Conservation (phyloP, 2,797 vertebrate species). For the Lepus townsendii region DNA sequence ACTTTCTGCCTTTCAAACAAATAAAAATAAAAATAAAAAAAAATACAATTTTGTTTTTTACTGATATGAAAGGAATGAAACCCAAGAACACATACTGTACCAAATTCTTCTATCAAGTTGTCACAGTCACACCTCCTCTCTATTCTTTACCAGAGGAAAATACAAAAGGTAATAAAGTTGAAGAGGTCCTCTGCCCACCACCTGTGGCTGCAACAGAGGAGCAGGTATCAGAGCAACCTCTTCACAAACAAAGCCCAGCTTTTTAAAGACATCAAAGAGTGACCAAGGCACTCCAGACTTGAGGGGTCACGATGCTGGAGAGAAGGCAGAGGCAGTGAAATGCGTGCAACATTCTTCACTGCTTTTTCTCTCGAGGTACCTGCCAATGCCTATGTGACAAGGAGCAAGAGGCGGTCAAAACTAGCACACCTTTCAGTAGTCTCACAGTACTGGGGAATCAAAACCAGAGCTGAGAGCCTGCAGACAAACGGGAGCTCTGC, state of each 20-base stretch:
- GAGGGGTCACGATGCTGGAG: not conserved
- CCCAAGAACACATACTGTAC: not conserved
- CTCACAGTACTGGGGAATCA: not conserved
- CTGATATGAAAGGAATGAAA: not conserved
- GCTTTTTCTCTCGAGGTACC: not conserved
- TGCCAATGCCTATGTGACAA: not conserved
- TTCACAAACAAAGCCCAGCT: not conserved
- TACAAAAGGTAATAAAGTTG: not conserved
- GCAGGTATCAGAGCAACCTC: not conserved
- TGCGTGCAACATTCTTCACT: not conserved
- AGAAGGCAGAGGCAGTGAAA: not conserved
- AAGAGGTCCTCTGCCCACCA: not conserved
- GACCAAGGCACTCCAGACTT: not conserved
- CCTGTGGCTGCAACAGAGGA: not conserved
- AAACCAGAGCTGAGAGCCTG: not conserved
- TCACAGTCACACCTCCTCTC: not conserved
- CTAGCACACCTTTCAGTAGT: not conserved
- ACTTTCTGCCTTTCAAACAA: too few relatives aligned
- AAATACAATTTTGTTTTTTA: not conserved
- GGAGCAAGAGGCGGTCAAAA: not conserved
- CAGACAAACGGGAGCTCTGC: not conserved
- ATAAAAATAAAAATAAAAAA: not conserved
- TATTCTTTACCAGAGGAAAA: not conserved
- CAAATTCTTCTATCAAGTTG: not conserved
- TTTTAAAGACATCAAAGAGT: not conserved